Evolutionary conservation across 2,888 invertebrate genomes (phyloP).

Genomic region (Melolontha melolontha): DNA sequence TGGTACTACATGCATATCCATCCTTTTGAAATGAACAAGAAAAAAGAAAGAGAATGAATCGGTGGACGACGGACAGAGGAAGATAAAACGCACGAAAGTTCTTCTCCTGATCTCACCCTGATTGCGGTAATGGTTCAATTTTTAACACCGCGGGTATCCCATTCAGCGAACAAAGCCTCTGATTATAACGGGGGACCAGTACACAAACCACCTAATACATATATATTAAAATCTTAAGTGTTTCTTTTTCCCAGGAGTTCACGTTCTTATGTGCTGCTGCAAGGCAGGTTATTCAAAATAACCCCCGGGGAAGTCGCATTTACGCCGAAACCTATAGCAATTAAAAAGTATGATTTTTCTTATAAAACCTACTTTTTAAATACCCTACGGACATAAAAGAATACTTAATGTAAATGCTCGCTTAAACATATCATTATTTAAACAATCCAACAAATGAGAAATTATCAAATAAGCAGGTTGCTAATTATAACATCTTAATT

Average conservation of each 20-base stretch:
- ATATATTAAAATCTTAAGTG: conserved; percentile 65
- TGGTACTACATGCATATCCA: conserved; percentile 4
- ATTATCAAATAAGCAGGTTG: no score
- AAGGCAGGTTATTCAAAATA: neutral
- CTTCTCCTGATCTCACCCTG: conserved; percentile 55
- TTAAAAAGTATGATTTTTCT: no score
- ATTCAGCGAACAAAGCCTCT: conserved; percentile 64
- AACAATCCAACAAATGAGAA: no score
- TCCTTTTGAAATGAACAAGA: conserved; percentile 3
- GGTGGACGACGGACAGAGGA: conserved; percentile 13
- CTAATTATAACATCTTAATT: no score
- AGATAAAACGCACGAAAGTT: conserved; percentile 20
- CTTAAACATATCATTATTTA: no score
- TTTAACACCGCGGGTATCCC: conserved; percentile 66
- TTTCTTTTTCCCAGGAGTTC: conserved; percentile 58
- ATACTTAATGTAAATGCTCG: no score
- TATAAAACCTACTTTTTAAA: no score
- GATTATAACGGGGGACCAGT: conserved; percentile 60
- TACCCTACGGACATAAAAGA: no score
- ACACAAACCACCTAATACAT: conserved; percentile 65
- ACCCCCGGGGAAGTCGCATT: neutral
- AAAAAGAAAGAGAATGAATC: conserved; percentile 14
- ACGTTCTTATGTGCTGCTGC: conserved; percentile 5
- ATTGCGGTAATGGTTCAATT: conserved; percentile 66
- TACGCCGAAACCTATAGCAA: no score